Evolutionary conservation across 1,140 invertebrate genomes (phyloP).

Genomic region (Temnothorax longispinosus): DNA sequence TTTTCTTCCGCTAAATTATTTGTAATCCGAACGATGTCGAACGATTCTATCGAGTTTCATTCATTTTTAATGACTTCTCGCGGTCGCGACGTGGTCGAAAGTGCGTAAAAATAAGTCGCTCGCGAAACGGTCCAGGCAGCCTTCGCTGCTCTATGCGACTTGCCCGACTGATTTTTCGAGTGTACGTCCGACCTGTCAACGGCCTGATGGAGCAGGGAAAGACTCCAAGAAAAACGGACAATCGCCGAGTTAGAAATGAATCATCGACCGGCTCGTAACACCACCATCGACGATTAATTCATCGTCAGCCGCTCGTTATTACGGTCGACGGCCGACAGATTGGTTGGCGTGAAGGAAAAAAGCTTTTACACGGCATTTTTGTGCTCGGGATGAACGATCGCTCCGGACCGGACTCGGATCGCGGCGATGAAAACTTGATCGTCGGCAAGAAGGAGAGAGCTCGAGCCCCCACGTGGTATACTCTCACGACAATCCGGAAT

Average conservation of each 20-base stretch:
- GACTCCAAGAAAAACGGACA: constrained; percentile 59
- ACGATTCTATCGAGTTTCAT: neutral
- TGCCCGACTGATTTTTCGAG: constrained; percentile 42
- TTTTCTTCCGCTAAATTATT: neutral
- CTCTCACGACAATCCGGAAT: constrained; percentile 26
- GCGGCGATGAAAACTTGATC: constrained; percentile 41
- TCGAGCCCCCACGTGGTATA: constrained; percentile 1
- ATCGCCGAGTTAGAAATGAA: constrained; percentile 34
- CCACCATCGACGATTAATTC: constrained; percentile 43
- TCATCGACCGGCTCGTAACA: constrained; percentile 9
- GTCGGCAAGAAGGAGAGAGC: neutral
- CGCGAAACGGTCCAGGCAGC: neutral
- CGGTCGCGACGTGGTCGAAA: constrained; percentile 8
- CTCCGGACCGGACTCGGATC: neutral
- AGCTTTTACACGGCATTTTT: constrained; percentile 49
- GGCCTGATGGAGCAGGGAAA: constrained; percentile 37
- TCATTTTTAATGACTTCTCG: constrained; percentile 27
- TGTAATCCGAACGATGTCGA: neutral
- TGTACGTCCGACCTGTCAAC: constrained; percentile 35
- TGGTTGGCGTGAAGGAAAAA: constrained; percentile 25
- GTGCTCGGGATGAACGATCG: constrained; percentile 18
- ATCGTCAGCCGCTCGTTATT: constrained; percentile 51
- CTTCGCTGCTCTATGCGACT: constrained; percentile 16
- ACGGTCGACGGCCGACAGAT: constrained; percentile 51
- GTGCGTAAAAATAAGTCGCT: constrained; percentile 22